Evolutionary conservation across 2,888 invertebrate genomes (phyloP).

Genomic region (Malthinus flaveolus): DNA sequence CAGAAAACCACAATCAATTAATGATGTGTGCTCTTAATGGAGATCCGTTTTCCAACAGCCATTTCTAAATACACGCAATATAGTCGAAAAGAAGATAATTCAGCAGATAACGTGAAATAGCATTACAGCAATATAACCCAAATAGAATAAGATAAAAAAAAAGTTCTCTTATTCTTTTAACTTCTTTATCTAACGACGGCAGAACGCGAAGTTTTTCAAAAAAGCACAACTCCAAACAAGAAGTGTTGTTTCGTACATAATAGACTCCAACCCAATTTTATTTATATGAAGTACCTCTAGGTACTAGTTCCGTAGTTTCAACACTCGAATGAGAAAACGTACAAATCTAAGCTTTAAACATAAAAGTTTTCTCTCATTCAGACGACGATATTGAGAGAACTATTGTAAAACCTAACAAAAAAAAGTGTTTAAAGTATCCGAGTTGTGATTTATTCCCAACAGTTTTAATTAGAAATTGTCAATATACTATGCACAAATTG

Average conservation of each 20-base stretch:
- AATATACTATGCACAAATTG: too few species aligned
- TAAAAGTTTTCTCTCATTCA: too few species aligned
- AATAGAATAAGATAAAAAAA: constrained; percentile 27
- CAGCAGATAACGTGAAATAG: constrained; percentile 26
- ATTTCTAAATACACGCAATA: constrained; percentile 28
- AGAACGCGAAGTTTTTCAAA: constrained; percentile 20
- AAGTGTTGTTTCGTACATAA: neutral
- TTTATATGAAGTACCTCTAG: too few species aligned
- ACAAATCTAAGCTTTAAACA: too few species aligned
- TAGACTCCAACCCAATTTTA: too few species aligned
- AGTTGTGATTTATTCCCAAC: too few species aligned
- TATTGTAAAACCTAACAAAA: too few species aligned
- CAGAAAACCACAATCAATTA: constrained; percentile 29
- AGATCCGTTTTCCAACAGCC: constrained; percentile 28
- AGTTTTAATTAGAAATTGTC: too few species aligned
- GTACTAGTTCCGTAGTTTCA: too few species aligned
- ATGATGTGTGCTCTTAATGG: constrained; percentile 34
- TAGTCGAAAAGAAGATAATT: constrained; percentile 25
- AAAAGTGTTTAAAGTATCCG: too few species aligned
- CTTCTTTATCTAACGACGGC: constrained; percentile 17
- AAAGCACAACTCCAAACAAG: constrained; percentile 13
- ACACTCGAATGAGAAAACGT: too few species aligned
- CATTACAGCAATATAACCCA: constrained; percentile 20
- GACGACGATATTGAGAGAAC: too few species aligned
- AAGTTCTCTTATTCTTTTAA: constrained; percentile 17